Evolutionary conservation across 2,797 vertebrate genomes (phyloP), one percentile per base, ranked within the genome.

Genomic region (Okamejei kenojei): DNA sequence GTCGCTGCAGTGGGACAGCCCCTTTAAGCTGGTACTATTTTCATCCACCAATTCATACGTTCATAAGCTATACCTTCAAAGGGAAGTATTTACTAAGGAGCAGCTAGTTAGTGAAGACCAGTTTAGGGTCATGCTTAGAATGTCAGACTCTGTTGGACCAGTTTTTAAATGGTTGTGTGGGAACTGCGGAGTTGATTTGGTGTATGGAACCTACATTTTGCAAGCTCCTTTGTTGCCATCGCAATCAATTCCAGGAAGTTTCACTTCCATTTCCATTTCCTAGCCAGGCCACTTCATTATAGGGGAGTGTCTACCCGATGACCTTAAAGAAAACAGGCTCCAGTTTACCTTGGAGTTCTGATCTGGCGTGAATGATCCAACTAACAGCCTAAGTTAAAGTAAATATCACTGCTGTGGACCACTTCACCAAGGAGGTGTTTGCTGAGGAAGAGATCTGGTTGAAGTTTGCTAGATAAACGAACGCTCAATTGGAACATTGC

Each of bases 381-480:
- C 82, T 58, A 61, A 61, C 29, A 86, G 26, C 81, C 35, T 45
- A 7, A 29, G 54, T 61, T 84, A n/a, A 58, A 45, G 4, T 45
- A 45, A 45, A 45, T 45, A 45, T 45, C 45, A 45, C 45, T 68
- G n/a, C 65, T 90, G 32, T 73, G 17, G 32, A 38, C 32, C 26
- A 17, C 13, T 71, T 90, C 17, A 68, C 32, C 71, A 19, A 65
- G 32, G 32, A 32, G 71, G 23, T 13, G 21, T 35, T n/a, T 13
- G 10, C 19, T 90, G 17, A 84, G 26, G 54, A 68, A 65, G 86
- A 90, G 9, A 32, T 38, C 65, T 21, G 63, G 17, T 5, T 90
- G 32, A 90, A 90, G 23, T 32, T 90, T 90, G n/a, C 4, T 73
- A 19, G 65, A 90, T 35, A 71, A 90, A 90, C 23, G 86, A 38